phyloP scores from a whole-genome alignment of 2,888 invertebrate genomes.

The Polietes domitor region DNA sequence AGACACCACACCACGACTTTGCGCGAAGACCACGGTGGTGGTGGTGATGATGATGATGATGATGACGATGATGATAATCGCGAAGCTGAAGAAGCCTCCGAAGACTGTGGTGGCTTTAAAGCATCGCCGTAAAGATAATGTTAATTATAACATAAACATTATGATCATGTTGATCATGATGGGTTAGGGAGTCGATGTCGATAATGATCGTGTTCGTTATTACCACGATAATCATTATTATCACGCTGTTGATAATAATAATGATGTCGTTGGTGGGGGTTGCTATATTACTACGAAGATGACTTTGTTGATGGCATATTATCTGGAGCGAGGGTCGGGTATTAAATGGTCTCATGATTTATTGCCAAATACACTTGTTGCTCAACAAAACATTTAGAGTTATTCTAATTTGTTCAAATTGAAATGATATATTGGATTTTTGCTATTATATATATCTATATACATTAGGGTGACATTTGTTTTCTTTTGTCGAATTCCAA shows the following conservation, averaged over 20 bases:
- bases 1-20: conserved; percentile 25
- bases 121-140: background rate
- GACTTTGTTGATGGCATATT: background rate
- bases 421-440: no score
- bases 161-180: background rate
- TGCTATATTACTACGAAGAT: background rate
- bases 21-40: background rate
- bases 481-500: no score
- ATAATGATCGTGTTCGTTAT: background rate
- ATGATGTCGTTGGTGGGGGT: background rate
- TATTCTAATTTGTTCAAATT: no score
- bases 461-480: no score
- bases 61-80: conserved; percentile 22
- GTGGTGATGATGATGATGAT: conserved; percentile 17
- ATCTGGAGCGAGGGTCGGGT: no score
- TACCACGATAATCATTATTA: background rate
- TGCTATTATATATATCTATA: no score
- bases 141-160: conserved; percentile 1
- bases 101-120: background rate
- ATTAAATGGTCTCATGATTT: no score
- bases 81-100: background rate
- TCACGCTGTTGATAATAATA: background rate
- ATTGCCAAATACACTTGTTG: no score
- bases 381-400: no score
- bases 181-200: background rate